Conservation (phyloP, 2,888 invertebrate species). For the Agriopis leucophaearia region DNA sequence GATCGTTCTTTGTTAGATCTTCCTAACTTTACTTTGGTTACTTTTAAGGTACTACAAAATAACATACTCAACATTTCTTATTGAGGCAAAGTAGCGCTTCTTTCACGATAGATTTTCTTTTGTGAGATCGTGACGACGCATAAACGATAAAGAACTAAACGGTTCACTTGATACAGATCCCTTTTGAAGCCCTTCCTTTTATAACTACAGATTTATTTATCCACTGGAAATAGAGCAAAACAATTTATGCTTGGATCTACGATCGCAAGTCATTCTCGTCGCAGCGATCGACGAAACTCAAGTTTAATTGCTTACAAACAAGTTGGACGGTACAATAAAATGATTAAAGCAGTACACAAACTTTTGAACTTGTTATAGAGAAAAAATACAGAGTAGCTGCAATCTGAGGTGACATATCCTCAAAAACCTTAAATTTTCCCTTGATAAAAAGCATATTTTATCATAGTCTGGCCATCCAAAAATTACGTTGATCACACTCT, state of each 20-base stretch:
- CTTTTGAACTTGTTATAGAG: neutral
- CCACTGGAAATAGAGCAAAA: conserved; percentile 39
- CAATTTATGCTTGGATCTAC: conserved; percentile 37
- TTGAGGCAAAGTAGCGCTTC: conserved; percentile 19
- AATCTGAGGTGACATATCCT: too few species aligned
- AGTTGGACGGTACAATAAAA: conserved; percentile 58
- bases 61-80: conserved; percentile 1
- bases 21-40: neutral
- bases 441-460: too few species aligned
- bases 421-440: too few species aligned
- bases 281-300: conserved; percentile 46
- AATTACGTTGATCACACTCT: too few species aligned
- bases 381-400: too few species aligned
- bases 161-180: conserved; percentile 37
- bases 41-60: neutral
- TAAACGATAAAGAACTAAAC: conserved; percentile 33
- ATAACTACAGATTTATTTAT: conserved; percentile 37
- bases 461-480: too few species aligned
- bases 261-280: conserved; percentile 43
- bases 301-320: conserved; percentile 65
- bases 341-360: conserved; percentile 44
- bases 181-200: conserved; percentile 31
- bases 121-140: conserved; percentile 33
- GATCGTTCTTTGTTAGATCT: too few species aligned
- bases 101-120: conserved; percentile 25